Evolutionary conservation across 2,888 invertebrate genomes (phyloP).

Genomic region (Mesodorylaimus sp.): DNA sequence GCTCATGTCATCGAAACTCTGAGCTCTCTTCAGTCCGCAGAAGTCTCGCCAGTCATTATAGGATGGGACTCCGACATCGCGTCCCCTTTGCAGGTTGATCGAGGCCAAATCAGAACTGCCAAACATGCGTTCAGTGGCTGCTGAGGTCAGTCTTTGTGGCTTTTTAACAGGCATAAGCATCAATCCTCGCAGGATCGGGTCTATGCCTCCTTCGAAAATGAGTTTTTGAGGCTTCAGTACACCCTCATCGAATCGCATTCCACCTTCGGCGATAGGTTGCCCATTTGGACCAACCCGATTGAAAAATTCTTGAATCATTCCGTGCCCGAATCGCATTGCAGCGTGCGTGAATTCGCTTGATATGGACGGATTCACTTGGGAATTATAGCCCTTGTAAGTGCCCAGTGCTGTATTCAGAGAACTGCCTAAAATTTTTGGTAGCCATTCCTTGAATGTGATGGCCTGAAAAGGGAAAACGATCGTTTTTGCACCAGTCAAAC

Average conservation of each 20-base stretch:
- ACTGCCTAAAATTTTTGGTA: constrained; percentile 56
- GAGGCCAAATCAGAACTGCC: constrained; percentile 73
- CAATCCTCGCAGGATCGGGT: constrained; percentile 78
- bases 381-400: constrained; percentile 57
- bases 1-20: constrained; percentile 44
- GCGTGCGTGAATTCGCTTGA: constrained; percentile 87
- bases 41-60: constrained; percentile 69
- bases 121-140: constrained; percentile 74
- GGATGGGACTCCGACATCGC: constrained; percentile 69
- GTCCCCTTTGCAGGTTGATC: constrained; percentile 67
- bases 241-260: constrained; percentile 70
- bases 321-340: constrained; percentile 46
- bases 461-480: too few relatives aligned
- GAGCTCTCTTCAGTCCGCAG: constrained; percentile 54
- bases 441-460: constrained; percentile 74
- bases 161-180: constrained; percentile 63
- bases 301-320: constrained; percentile 43
- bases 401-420: constrained; percentile 43
- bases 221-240: constrained; percentile 90
- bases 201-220: constrained; percentile 83
- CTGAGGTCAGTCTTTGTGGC: constrained; percentile 39
- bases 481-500: too few relatives aligned
- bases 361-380: constrained; percentile 57
- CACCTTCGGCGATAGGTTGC: constrained; percentile 39
- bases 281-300: constrained; percentile 62